Evolutionary conservation across 1,140 invertebrate species (phyloP), one percentile per base, ranked within the genome.

Genomic region (Agrypnia vestita): DNA sequence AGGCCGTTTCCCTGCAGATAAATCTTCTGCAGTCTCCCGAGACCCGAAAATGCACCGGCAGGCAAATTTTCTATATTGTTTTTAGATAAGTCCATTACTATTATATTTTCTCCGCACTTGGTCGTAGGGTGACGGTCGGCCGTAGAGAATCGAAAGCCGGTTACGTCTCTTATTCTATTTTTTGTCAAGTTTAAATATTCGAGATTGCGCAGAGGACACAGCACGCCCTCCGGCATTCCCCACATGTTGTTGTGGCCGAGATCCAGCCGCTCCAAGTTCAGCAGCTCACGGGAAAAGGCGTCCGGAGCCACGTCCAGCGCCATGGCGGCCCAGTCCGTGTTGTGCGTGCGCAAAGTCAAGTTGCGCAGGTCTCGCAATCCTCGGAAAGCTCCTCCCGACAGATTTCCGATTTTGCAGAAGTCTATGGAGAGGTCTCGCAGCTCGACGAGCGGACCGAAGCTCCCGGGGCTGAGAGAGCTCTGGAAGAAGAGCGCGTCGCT

Each of bases 171-270:
- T 82, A 97, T 91, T 84, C 94, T 91, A 85, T 97, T 97, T 79
- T 93, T 91, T 49, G 95, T 96, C 81, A 96, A 90, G 88, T 97
- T 96, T 8, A 97, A 88, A 84, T 94, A 90, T 86, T 94, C 93
- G 15, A 97, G 88, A 81, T 93, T 94, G 73, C 93, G 91, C 46
- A 97, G 86, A 0, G 94, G 92, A 85, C 96, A 98, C 43, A 97
- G 91, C 47, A 95, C 92, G 73, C 94, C 95, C 80, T 95, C 93
- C 11, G 96, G 96, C 84, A 98, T 91, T 19, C 91, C 91, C 91
- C 94, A 94, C 88, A 98, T 95, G 88, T 97, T 96, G 87, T 97
- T 97, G 85, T 95, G 92, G 72, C 95, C 95, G 10, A 98, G 88
- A 88, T 98, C 96, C 62, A 98, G 88, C 53, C 93, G 90, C 88